Percentiles rank a stretch among this genome's conserved stretches.
Conservation (phyloP, 1,140 invertebrate species). For the Drosophila yakuba region DNA sequence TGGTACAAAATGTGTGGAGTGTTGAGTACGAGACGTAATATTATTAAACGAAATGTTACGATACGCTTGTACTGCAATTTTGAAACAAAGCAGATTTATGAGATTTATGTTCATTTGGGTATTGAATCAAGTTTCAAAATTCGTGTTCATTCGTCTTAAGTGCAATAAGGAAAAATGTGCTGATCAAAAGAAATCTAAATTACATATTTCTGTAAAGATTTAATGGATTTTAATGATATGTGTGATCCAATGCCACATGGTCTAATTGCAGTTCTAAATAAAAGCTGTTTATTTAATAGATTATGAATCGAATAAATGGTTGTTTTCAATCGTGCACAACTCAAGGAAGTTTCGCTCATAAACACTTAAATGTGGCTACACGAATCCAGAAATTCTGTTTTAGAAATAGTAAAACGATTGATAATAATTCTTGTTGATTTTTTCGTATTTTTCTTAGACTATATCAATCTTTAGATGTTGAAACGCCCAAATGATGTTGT, state of each 20-base stretch:
- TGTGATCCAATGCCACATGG: background rate
- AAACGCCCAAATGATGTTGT: constrained; percentile 48
- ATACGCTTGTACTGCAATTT: background rate
- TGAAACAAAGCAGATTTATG: constrained; percentile 4
- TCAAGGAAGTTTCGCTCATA: constrained; percentile 16
- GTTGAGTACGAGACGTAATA: constrained; percentile 7
- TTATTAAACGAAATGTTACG: constrained; percentile 10
- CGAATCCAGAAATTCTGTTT: background rate
- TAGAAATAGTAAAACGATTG: constrained; percentile 10
- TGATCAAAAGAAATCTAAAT: background rate
- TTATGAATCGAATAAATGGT: background rate
- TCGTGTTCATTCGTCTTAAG: background rate
- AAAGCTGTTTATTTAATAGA: background rate
- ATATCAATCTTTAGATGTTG: constrained; percentile 46
- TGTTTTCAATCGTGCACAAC: background rate
- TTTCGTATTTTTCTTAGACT: constrained; percentile 9
- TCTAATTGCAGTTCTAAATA: background rate
- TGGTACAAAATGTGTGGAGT: constrained; percentile 5
- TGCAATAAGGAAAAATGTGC: constrained; percentile 7
- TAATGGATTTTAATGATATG: constrained; percentile 3
- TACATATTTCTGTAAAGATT: constrained; percentile 2
- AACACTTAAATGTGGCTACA: background rate
- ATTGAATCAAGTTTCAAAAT: constrained; percentile 8
- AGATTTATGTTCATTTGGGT: constrained; percentile 14
- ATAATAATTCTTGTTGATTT: constrained; percentile 22